Evolutionary conservation across 2,797 vertebrate genomes (phyloP).

Genomic region (Scarus forsteni): DNA sequence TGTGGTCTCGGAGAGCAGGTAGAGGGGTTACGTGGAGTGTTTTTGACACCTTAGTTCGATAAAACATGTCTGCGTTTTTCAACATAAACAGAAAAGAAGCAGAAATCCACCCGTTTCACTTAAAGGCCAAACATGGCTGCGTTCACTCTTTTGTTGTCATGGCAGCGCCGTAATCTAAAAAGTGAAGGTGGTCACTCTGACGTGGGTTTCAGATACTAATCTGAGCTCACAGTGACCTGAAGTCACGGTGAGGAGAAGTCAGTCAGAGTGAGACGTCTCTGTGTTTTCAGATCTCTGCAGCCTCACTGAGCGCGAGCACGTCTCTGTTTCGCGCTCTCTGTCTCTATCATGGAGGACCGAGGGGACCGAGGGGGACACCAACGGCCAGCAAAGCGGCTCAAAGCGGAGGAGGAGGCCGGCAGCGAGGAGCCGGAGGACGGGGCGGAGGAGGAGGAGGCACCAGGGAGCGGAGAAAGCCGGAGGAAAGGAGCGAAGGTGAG

Average conservation of each 20-base stretch:
- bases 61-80: too few relatives aligned
- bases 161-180: too few relatives aligned
- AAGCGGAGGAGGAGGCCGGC: conserved; percentile 28
- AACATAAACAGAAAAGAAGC: too few relatives aligned
- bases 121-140: too few relatives aligned
- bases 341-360: conserved; percentile 65
- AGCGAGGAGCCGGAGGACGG: conserved; percentile 48
- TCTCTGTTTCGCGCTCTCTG: conserved; percentile 1
- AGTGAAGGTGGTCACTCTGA: too few relatives aligned
- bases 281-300: neutral
- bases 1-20: too few relatives aligned
- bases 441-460: conserved; percentile 32
- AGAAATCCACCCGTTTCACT: too few relatives aligned
- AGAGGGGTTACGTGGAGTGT: too few relatives aligned
- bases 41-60: too few relatives aligned
- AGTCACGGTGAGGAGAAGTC: neutral
- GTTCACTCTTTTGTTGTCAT: too few relatives aligned
- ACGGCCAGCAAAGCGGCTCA: conserved; percentile 51
- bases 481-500: conserved; percentile 44
- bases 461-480: conserved; percentile 24
- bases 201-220: too few relatives aligned
- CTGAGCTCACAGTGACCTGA: too few relatives aligned
- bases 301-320: neutral
- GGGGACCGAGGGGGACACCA: conserved; percentile 31
- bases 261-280: conserved; percentile 39